Conservation (phyloP, 1,140 invertebrate species). For the Proales similis region DNA sequence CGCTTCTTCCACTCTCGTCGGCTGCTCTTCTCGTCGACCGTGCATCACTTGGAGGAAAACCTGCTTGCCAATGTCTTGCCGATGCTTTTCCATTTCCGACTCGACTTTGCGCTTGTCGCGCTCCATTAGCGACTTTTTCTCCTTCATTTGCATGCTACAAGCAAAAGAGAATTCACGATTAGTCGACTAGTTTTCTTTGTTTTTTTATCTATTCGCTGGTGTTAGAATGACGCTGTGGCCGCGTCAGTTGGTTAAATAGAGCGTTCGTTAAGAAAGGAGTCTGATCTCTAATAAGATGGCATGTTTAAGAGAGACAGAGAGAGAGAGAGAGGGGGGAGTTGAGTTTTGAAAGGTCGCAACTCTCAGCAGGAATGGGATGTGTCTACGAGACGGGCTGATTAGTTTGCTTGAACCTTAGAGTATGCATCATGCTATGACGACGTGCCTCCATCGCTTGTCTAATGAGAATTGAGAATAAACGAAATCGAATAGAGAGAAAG, state of each 20-base stretch:
- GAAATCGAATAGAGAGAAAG: not conserved
- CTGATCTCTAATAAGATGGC: too few species aligned
- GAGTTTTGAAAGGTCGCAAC: too few species aligned
- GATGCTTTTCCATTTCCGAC: constrained; percentile 22
- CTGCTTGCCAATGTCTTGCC: constrained; percentile 34
- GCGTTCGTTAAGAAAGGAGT: too few species aligned
- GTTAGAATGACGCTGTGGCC: too few species aligned
- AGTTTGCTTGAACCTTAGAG: too few species aligned
- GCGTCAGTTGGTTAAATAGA: too few species aligned
- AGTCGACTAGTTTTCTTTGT: too few species aligned
- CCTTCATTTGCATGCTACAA: constrained; percentile 36
- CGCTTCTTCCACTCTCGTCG: constrained; percentile 9
- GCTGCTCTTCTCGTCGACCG: constrained; percentile 9
- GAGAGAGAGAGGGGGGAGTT: too few species aligned
- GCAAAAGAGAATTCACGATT: constrained; percentile 11
- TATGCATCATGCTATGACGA: constrained; percentile 29
- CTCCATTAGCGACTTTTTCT: constrained; percentile 37
- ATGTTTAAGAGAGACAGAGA: too few species aligned
- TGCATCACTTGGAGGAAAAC: constrained; percentile 36
- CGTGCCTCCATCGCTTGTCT: constrained; percentile 37
- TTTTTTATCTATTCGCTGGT: too few species aligned
- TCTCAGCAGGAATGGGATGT: too few species aligned
- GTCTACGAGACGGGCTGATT: too few species aligned
- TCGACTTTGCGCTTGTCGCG: constrained; percentile 35
- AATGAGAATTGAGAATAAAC: constrained; percentile 3